phyloP scores from a whole-genome alignment of 2,888 invertebrate genomes.

The Empis stercorea region DNA sequence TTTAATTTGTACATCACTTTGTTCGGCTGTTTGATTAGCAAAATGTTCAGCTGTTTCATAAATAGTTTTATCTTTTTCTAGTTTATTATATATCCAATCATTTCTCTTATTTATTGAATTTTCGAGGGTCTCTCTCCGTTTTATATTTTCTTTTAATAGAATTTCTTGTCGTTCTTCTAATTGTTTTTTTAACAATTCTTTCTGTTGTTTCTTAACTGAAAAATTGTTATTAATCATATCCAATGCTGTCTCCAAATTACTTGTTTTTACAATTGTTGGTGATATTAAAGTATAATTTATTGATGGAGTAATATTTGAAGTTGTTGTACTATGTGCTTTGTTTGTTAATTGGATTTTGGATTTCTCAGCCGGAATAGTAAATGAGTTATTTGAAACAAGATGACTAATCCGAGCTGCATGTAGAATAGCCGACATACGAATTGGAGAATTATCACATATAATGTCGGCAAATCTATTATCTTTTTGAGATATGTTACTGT shows the following conservation, averaged over 20 bases:
- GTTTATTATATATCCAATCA: conserved; percentile 14
- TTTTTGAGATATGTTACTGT: too few species aligned
- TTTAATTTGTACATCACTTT: conserved; percentile 20
- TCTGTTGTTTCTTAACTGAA: conserved; percentile 19
- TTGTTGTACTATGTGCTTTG: too few species aligned
- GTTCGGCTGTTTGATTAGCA: conserved; percentile 17
- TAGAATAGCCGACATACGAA: too few species aligned
- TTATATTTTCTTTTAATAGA: conserved; percentile 13
- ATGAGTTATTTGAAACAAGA: too few species aligned
- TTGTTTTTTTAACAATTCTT: conserved; percentile 27
- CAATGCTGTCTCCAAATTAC: conserved; percentile 10
- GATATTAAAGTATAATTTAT: too few species aligned
- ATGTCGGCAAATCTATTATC: too few species aligned
- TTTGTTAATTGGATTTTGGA: too few species aligned
- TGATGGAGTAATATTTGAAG: too few species aligned
- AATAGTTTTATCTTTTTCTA: conserved; percentile 18
- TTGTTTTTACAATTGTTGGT: too few species aligned
- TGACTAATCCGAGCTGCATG: too few species aligned
- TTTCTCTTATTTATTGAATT: not conserved
- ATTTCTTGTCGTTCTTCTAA: conserved; percentile 18
- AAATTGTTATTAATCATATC: conserved; percentile 22
- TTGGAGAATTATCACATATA: too few species aligned
- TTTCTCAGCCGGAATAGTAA: too few species aligned
- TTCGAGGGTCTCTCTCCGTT: not conserved
- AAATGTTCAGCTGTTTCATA: conserved; percentile 22